These are phyloP conservation scores for Eupeodes luniger DNA, from an alignment of 2,888 invertebrate species.

Conservation along the genomic window DNA sequence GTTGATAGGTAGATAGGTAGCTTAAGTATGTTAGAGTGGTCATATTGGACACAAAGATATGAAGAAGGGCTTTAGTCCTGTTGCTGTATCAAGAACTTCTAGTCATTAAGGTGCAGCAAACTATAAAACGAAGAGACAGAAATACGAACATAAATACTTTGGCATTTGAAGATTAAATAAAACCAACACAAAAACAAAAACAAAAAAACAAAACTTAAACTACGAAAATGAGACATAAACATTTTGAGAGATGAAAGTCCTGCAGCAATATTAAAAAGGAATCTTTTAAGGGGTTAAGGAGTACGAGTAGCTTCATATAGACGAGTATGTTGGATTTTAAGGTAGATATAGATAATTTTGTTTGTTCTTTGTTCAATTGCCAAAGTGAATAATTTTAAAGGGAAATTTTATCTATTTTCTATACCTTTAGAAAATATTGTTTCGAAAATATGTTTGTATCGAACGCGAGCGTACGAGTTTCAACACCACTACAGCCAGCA, in stretches of 20 bases:
- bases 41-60: not conserved
- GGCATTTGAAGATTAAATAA: slow-evolving; percentile 35
- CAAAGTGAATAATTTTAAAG: slow-evolving; percentile 39
- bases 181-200: not conserved
- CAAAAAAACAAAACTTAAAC: not conserved
- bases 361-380: not conserved
- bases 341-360: not conserved
- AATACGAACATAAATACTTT: slow-evolving; percentile 64
- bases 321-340: not conserved
- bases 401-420: slow-evolving; percentile 4
- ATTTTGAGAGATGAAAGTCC: slow-evolving; percentile 16
- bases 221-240: slow-evolving; percentile 22
- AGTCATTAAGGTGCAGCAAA: slow-evolving; percentile 73
- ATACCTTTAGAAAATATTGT: not conserved
- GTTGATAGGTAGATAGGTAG: too few species aligned
- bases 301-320: not conserved
- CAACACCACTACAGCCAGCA: too few species aligned
- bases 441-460: slow-evolving; percentile 17
- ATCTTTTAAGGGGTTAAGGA: not conserved
- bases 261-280: not conserved
- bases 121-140: slow-evolving; percentile 62
- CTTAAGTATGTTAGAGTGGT: slow-evolving; percentile 8
- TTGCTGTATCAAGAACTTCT: slow-evolving; percentile 12
- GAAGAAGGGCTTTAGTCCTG: not conserved
- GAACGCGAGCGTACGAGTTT: too few species aligned